Conservation (phyloP, 1,140 invertebrate genomes). For the Neodiprion virginianus region DNA sequence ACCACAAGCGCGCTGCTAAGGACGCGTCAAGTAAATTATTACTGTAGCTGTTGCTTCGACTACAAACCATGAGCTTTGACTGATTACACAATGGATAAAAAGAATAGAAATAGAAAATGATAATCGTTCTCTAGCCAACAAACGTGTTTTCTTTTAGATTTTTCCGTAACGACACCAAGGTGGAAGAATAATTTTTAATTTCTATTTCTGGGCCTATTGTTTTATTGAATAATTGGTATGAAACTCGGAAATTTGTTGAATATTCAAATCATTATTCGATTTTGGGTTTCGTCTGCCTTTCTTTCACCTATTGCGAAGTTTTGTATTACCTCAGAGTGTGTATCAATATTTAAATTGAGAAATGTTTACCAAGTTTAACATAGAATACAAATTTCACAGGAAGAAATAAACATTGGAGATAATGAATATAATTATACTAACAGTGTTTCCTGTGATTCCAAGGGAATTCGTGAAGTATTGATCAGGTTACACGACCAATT, state of each 20-base stretch:
- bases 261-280: too few species aligned
- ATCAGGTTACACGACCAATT: slow-evolving; percentile 60
- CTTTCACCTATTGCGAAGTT: neutral
- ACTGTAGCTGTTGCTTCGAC: neutral
- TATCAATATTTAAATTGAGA: slow-evolving; percentile 15
- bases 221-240: too few species aligned
- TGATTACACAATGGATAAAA: neutral
- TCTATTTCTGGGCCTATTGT: too few species aligned
- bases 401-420: slow-evolving; percentile 2
- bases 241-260: too few species aligned
- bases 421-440: slow-evolving; percentile 2
- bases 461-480: slow-evolving; percentile 50
- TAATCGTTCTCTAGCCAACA: neutral
- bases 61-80: slow-evolving; percentile 2
- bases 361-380: slow-evolving; percentile 28
- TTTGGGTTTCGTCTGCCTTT: too few species aligned
- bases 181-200: slow-evolving; percentile 11
- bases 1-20: slow-evolving; percentile 19
- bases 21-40: slow-evolving; percentile 21
- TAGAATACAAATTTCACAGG: slow-evolving; percentile 8
- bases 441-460: slow-evolving; percentile 20
- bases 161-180: neutral
- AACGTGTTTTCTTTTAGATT: slow-evolving; percentile 6
- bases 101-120: neutral
- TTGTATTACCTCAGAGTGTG: neutral